Conservation (phyloP, 2,797 vertebrate species). For the Zalophus californianus region DNA sequence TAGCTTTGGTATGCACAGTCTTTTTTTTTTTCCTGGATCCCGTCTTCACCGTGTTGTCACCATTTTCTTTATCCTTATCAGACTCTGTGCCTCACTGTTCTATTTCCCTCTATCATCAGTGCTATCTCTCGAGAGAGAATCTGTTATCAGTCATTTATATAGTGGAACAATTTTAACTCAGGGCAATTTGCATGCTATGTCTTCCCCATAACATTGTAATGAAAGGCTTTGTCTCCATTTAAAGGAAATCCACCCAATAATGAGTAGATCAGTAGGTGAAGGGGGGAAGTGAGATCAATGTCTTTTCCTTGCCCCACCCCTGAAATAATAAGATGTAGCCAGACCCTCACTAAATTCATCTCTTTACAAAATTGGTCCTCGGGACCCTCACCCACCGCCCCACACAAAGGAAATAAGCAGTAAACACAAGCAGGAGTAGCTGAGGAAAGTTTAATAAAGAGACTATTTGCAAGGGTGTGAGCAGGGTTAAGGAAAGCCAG, state of each 20-base stretch:
- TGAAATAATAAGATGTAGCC: background rate
- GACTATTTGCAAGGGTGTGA: background rate
- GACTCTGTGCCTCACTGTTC: background rate
- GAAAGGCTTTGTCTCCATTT: background rate
- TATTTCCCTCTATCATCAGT: background rate
- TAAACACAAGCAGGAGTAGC: background rate
- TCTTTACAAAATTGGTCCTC: conserved; percentile 8
- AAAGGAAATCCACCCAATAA: conserved; percentile 2
- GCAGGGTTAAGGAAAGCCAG: conserved; percentile 17
- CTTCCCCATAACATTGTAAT: background rate
- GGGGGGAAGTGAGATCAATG: background rate
- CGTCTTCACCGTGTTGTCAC: background rate
- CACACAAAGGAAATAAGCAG: background rate
- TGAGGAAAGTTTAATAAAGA: conserved; percentile 24
- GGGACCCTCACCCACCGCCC: background rate
- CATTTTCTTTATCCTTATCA: background rate
- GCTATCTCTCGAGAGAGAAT: background rate
- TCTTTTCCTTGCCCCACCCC: background rate
- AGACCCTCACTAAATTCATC: background rate
- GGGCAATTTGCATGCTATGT: background rate
- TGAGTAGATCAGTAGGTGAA: background rate
- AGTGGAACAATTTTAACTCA: background rate
- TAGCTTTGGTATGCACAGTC: background rate
- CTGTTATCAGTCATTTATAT: background rate
- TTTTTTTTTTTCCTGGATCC: background rate